Base-by-base conservation (phyloP, 2,113 vertebrate genomes). In the Willisornis vidua region DNA sequence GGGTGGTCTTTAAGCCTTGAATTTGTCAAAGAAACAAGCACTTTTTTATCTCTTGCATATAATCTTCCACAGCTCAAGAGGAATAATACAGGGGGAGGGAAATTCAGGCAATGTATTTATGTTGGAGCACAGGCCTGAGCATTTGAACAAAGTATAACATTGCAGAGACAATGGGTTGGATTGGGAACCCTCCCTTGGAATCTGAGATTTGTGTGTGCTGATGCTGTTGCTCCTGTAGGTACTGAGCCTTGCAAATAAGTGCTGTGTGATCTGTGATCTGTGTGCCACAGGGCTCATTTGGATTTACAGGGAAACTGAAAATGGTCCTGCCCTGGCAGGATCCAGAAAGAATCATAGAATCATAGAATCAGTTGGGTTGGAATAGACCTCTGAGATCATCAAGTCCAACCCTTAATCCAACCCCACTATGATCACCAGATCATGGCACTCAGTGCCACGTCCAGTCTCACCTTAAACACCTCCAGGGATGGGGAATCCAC, bases 11-110 rank as follows among this genome's bases (percentile, higher is more conserved):
- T 84, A 93, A 95, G 92, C 89, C 97, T 97, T 97, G 80, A 89
- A 97, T 97, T 97, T 97, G 94, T 98, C 97, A 98, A 97, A 98
- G 96, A 93, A 97, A 97, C 90, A 97, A 96, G 90, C 81, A 59
- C 78, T 92, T 97, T 97, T 98, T 96, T 93, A 98, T 98, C 97
- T 96, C 20, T 61, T 82, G 29, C 54, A 9, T 94, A 92, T 97
- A 94, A 98, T 97, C 96, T 97, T 93, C 80, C 80, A 70, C 70
- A 96, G 88, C 97, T 97, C 93, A 90, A 97, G 92, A 94, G 59
- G 49, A 91, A 46, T 91, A 93, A 74, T 70, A 88, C 59, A 63
- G 91, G 57, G 76, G 82, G 54, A 93, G 85, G 72, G 59, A 86
- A 86, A 88, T 67, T 65, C 75, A 82, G 76, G 59, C 92, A 68